phyloP scores from a whole-genome alignment of 2,797 vertebrate species.

The Podargus strigoides region DNA sequence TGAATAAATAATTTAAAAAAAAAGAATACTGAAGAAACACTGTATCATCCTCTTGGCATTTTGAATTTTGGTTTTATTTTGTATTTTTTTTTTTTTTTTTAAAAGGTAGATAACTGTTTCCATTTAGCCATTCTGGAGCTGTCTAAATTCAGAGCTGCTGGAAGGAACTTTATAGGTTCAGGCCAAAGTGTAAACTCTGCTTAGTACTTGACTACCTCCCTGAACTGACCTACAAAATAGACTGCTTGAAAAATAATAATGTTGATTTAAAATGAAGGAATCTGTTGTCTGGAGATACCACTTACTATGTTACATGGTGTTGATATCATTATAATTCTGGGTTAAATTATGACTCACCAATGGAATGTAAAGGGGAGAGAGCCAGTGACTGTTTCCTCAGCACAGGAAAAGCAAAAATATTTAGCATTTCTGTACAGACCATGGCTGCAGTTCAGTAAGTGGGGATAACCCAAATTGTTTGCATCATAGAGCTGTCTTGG shows the following conservation, averaged over 20 bases:
- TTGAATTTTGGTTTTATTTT: background rate
- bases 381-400: background rate
- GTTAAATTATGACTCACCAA: background rate
- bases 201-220: background rate
- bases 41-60: background rate
- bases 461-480: too few species aligned
- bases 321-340: background rate
- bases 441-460: too few species aligned
- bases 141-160: background rate
- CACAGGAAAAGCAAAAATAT: accelerated
- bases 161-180: too few species aligned
- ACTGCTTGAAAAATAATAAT: background rate
- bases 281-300: background rate
- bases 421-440: background rate
- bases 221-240: background rate
- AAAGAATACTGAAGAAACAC: background rate
- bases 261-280: background rate
- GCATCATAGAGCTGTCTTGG: too few species aligned
- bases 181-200: background rate
- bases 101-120: background rate
- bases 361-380: background rate
- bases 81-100: background rate
- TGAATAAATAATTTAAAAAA: background rate
- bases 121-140: background rate
- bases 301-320: background rate